These are phyloP conservation scores for Paramormyrops hopkinsi DNA, from an alignment of 2,797 vertebrate genomes.

Conservation along the genomic window DNA sequence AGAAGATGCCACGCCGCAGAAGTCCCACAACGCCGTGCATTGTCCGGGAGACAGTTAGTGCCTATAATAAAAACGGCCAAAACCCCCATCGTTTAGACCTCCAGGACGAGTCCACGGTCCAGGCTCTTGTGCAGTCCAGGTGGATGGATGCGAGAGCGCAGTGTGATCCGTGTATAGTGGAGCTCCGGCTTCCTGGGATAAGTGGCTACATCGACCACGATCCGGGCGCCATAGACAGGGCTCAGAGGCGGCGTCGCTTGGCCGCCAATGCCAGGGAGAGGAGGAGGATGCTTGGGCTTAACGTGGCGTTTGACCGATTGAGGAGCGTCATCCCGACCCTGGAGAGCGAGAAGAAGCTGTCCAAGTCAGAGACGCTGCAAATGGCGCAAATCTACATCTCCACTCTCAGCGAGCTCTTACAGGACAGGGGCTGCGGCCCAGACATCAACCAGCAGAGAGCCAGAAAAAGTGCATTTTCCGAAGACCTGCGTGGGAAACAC, in stretches of 20 bases:
- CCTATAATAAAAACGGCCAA: background rate
- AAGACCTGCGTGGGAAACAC: background rate
- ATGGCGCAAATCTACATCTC: conserved; percentile 74
- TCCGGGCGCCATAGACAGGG: conserved; percentile 33
- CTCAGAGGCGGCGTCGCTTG: conserved; percentile 54
- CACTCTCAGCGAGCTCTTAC: conserved; percentile 62
- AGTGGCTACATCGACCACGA: conserved; percentile 47
- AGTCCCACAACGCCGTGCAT: conserved; percentile 43
- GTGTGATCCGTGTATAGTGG: conserved; percentile 46
- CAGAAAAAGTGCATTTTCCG: background rate
- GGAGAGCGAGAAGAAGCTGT: conserved; percentile 64
- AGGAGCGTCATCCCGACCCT: conserved; percentile 69
- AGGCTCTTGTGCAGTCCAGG: conserved; percentile 41
- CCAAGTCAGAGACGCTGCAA: conserved; percentile 71
- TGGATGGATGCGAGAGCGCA: conserved; percentile 31
- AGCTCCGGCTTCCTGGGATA: conserved; percentile 47
- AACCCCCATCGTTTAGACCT: background rate
- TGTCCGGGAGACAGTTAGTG: conserved; percentile 26
- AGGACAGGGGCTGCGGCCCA: conserved; percentile 31
- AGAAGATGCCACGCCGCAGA: conserved; percentile 43
- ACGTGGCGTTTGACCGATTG: conserved; percentile 70
- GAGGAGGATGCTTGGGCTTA: conserved; percentile 67
- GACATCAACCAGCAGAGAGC: conserved; percentile 6
- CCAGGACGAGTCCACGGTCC: conserved; percentile 17
- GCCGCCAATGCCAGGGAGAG: conserved; percentile 72